Evolutionary conservation across 1,140 invertebrate species (phyloP).

Genomic region (Meloidogyne chitwoodi): DNA sequence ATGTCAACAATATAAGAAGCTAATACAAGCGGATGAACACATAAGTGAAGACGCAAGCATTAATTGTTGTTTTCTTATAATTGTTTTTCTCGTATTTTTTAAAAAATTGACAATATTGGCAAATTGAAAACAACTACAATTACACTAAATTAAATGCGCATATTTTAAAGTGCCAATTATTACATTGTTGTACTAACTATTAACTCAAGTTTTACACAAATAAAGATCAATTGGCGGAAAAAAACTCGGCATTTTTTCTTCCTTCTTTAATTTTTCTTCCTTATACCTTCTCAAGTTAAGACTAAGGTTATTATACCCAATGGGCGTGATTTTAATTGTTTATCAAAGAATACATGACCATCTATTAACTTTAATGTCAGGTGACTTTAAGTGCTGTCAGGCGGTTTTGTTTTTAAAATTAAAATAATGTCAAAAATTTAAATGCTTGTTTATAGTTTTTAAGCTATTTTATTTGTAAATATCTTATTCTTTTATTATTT

Average conservation of each 20-base stretch:
- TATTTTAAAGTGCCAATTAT: neutral
- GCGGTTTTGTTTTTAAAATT: neutral
- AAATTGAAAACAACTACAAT: neutral
- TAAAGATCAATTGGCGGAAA: constrained; percentile 5
- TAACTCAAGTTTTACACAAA: neutral
- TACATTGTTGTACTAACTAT: neutral
- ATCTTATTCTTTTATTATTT: too few relatives aligned
- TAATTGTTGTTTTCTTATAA: neutral
- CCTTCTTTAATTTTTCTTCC: neutral
- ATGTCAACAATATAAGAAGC: neutral
- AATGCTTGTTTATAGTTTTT: too few relatives aligned
- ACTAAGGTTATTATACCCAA: neutral
- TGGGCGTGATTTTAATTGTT: neutral
- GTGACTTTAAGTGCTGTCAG: neutral
- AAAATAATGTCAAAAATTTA: neutral
- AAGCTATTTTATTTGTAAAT: too few relatives aligned
- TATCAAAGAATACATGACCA: neutral
- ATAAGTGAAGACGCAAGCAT: neutral
- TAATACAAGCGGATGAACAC: neutral
- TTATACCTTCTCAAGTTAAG: too few relatives aligned
- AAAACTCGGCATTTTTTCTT: neutral
- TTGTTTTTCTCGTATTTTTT: neutral
- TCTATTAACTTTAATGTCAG: neutral
- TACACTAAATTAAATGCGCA: neutral
- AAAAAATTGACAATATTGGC: neutral